Base-by-base conservation (phyloP, 2,113 vertebrate genomes). In the Penelope pileata region DNA sequence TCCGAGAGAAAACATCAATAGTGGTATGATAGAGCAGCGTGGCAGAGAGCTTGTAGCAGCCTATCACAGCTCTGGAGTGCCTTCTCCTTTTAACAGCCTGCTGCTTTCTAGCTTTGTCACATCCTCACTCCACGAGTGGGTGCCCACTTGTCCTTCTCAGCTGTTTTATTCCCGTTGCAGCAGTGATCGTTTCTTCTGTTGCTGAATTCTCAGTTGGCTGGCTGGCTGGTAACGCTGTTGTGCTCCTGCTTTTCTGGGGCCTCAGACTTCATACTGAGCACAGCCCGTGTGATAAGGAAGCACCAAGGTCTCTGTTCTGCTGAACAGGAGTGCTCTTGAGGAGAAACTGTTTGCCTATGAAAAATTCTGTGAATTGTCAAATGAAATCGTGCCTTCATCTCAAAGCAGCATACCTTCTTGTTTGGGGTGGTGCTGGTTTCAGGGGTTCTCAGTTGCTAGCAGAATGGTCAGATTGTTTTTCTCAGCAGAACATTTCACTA, bases 11-110 rank as follows among this genome's bases (percentile, higher is more conserved):
- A 84, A 24, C 59, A 53, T 68, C 59, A 83, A 91, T 86, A 92
- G 34, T 38, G 17, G 8, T 27, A 40, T 77, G 74, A 78, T 58
- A 88, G 87, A 83, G 67, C 29, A 60, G 26, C 10, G 30, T 94
- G 92, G 91, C 64, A 29, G 43, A 48, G 67, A 74, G 17, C n/a
- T 80, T 93, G 62, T 83, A 88, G 93, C 90, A 88, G 32, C 12
- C 54, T 77, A 90, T 86, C 51, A 38, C 34, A 54, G 54, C 90
- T 88, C 83, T 86, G 45, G 78, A 38, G 11, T 85, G 34, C 60
- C 84, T 83, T 83, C 34, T 93, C 18, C 88, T 91, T 94, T 88
- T 74, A 86, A 40, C 74, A 91, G n/a, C 38, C n/a, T 68, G 45
- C 59, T 94, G 36, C 62, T 68, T 58, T 93, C 58, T 69, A 54